Base-by-base conservation (phyloP, 2,888 invertebrate species). In the Dasypogon diadema region DNA sequence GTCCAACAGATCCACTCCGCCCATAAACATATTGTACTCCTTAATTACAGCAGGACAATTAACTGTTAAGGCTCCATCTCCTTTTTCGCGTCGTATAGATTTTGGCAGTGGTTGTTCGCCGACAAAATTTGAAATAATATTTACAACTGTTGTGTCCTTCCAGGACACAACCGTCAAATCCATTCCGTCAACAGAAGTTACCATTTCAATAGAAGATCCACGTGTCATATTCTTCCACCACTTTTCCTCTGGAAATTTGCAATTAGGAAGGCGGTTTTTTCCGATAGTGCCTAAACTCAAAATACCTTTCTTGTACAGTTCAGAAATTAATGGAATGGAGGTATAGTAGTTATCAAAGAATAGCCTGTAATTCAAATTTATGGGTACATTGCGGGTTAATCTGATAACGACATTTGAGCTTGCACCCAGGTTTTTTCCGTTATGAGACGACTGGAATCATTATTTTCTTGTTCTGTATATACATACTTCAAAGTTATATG, bases 401-500 rank as follows among this genome's bases (percentile, higher is more conserved):
- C 77, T 63, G 10, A 76, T 55, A 48, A 78, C 74, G 22, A 76
- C 77, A 24, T 75, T 78, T 21, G 75, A 37, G 34, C 46, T 74
- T 12, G 70, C 75, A 2, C 77, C 75, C 46, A 77, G 22, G 63
- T 78, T 70, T 48, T 55, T n/a, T 54, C 76, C 58, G 26, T 22
- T 46, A n/a, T n/a, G n/a, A n/a, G 1, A n/a, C n/a, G n/a, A n/a
- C n/a, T n/a, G n/a, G n/a, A n/a, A n/a, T n/a, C n/a, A n/a, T n/a
- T n/a, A n/a, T n/a, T n/a, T n/a, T n/a, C n/a, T n/a, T n/a, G n/a
- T n/a, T n/a, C n/a, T n/a, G n/a, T n/a, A n/a, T n/a, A n/a, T n/a
- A n/a, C n/a, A n/a, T n/a, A 74, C 55, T 54, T 79, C 77, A 68
- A 79, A 73, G 70, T 78, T 76, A 73, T 80, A 80, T n/a, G 78